Evolutionary conservation across 2,888 invertebrate species (phyloP).

Genomic region (Trachelus stipa): DNA sequence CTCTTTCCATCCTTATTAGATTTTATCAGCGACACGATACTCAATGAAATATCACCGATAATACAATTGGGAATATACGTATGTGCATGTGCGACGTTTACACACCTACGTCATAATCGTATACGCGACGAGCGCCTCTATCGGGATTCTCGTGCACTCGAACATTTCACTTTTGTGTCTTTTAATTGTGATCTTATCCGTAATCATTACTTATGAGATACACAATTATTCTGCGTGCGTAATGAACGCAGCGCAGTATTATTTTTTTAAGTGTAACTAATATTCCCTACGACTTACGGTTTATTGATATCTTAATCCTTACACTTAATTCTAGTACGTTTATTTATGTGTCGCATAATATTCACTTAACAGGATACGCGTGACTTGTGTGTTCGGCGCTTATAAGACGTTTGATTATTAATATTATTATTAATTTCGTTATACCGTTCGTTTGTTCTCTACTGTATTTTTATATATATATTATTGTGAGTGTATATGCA

Average conservation of each 20-base stretch:
- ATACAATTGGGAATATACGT: background rate
- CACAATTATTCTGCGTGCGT: background rate
- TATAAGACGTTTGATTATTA: background rate
- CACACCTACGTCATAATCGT: background rate
- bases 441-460: background rate
- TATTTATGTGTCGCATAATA: background rate
- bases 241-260: background rate
- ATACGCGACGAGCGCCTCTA: background rate
- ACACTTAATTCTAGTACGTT: constrained; percentile 19
- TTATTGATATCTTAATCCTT: constrained; percentile 14
- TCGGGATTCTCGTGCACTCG: constrained; percentile 26
- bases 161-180: constrained; percentile 51
- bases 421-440: background rate
- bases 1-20: background rate
- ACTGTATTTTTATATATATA: background rate
- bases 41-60: background rate
- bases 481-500: background rate
- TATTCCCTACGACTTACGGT: constrained; percentile 11
- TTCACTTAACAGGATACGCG: background rate
- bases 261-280: background rate
- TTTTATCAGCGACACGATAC: background rate
- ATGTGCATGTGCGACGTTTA: background rate
- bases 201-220: background rate
- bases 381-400: background rate
- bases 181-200: constrained; percentile 14